These are phyloP conservation scores for Pelodiscus sinensis DNA, from an alignment of 2,113 vertebrate genomes.

Conservation along the genomic window DNA sequence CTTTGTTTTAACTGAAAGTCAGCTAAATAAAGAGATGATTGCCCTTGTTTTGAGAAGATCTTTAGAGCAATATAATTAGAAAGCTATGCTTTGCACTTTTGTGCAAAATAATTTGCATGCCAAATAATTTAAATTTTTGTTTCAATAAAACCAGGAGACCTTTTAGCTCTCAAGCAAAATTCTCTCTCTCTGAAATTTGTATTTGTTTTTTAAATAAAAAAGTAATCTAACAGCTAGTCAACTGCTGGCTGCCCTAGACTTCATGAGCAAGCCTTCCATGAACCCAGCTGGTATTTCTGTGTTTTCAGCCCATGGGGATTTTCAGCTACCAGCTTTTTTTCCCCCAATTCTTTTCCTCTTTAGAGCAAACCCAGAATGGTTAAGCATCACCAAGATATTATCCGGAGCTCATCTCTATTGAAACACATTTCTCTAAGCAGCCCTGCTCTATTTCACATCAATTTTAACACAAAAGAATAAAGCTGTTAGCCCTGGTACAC, in stretches of 20 bases:
- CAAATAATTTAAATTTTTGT: not conserved
- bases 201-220: not conserved
- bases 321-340: not conserved
- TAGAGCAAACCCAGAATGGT: not conserved
- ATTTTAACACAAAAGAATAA: not conserved
- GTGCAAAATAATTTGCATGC: not conserved
- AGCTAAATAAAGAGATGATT: not conserved
- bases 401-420: not conserved
- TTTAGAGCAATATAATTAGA: not conserved
- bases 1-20: not conserved
- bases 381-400: not conserved
- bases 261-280: not conserved
- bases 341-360: not conserved
- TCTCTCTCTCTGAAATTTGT: not conserved
- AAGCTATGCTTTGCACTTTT: not conserved
- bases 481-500: not conserved
- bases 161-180: not conserved
- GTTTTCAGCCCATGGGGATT: not conserved
- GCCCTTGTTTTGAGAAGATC: not conserved
- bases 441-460: no score
- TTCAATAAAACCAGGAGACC: not conserved
- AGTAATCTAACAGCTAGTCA: not conserved
- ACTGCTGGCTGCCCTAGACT: not conserved
- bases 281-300: not conserved
- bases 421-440: not conserved